Conservation (phyloP, 2,797 vertebrate species). For the Pseudochromis fuscus region DNA sequence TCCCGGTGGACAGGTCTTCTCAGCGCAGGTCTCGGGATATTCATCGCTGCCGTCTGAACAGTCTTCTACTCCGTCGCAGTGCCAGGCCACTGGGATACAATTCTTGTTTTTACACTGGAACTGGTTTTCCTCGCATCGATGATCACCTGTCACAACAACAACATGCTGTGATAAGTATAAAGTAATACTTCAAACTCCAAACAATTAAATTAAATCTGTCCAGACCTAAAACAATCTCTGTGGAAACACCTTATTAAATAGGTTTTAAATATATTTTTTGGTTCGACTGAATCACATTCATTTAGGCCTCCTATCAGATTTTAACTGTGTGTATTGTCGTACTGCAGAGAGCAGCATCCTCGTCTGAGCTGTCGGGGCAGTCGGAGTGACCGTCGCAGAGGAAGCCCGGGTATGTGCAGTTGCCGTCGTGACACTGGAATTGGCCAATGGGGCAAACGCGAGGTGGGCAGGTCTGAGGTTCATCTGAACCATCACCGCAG, state of each 20-base stretch:
- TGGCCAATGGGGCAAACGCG: conserved; percentile 75
- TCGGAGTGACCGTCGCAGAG: conserved; percentile 73
- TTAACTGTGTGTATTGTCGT: conserved; percentile 19
- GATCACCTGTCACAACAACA: conserved; percentile 72
- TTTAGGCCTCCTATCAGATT: neutral
- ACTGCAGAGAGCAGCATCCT: conserved; percentile 84
- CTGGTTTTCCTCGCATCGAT: conserved; percentile 79
- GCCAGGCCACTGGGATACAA: conserved; percentile 79
- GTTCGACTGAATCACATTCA: neutral
- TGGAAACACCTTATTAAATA: neutral
- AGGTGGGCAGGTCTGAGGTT: conserved; percentile 80
- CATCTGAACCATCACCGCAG: conserved; percentile 82
- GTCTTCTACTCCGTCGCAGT: conserved; percentile 77
- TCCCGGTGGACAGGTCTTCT: conserved; percentile 76
- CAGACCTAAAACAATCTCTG: neutral
- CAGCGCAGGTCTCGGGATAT: conserved; percentile 71
- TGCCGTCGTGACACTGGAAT: conserved; percentile 82
- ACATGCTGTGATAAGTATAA: neutral
- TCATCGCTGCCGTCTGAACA: conserved; percentile 80
- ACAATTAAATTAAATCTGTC: neutral
- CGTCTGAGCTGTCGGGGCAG: conserved; percentile 81
- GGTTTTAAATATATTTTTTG: neutral
- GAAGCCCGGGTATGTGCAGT: conserved; percentile 77
- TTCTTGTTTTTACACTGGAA: conserved; percentile 83
- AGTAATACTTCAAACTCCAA: too few relatives aligned